Conservation (phyloP, 2,888 invertebrate genomes). For the Drosophila cognata region DNA sequence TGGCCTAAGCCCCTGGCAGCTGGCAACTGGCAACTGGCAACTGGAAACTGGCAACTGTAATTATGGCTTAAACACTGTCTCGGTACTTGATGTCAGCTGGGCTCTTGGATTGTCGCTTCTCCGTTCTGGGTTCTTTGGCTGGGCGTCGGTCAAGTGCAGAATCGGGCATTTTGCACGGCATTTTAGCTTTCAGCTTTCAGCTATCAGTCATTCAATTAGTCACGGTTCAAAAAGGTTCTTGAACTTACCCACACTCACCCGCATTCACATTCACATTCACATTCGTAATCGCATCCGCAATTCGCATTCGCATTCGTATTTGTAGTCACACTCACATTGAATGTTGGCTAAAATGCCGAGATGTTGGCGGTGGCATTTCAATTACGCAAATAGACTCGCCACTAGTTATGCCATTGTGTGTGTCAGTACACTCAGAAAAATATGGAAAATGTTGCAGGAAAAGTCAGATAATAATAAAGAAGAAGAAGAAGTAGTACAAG, state of each 20-base stretch:
- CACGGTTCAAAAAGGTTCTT: conserved; percentile 74
- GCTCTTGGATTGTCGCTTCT: conserved; percentile 7
- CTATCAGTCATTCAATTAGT: conserved; percentile 79
- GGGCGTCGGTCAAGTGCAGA: conserved; percentile 72
- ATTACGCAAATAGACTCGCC: conserved; percentile 67
- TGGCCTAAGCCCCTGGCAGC: conserved; percentile 17
- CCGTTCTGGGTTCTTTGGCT: conserved; percentile 29
- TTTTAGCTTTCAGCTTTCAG: conserved; percentile 67
- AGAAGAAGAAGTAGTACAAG: too few species aligned
- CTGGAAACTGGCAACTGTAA: conserved; percentile 53
- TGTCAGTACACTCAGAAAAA: conserved; percentile 12
- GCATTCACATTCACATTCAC: conserved; percentile 26
- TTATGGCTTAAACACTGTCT: conserved; percentile 53
- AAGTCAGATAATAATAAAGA: not conserved
- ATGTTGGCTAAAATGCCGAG: conserved; percentile 40
- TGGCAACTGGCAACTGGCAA: conserved; percentile 17
- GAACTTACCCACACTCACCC: conserved; percentile 48
- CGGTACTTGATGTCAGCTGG: conserved; percentile 56
- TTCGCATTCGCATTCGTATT: conserved; percentile 17
- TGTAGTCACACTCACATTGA: conserved; percentile 31
- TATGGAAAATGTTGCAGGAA: not conserved
- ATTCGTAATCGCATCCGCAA: conserved; percentile 20
- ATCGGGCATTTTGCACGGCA: conserved; percentile 66
- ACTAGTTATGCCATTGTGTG: not conserved
- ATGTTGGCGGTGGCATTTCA: conserved; percentile 74